Evolutionary conservation across 2,113 vertebrate species (phyloP).

Genomic region (Brienomyrus brachyistius): DNA sequence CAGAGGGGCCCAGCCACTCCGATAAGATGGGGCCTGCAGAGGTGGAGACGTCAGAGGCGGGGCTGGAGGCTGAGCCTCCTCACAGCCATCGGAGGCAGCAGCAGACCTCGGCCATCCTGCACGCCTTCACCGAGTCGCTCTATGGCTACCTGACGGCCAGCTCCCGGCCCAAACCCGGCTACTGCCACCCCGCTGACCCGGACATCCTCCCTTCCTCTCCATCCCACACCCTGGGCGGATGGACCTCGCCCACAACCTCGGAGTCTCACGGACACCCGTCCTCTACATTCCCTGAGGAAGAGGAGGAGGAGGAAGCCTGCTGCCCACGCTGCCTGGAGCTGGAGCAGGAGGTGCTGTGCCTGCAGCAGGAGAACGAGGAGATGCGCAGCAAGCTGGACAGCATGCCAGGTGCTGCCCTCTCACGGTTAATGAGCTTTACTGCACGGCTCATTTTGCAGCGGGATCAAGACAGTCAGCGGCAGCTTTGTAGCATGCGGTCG

Average conservation of each 20-base stretch:
- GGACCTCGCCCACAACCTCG: slow-evolving; percentile 88
- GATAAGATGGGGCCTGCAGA: slow-evolving; percentile 67
- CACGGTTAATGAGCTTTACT: neutral
- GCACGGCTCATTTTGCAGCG: neutral
- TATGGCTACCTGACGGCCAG: slow-evolving; percentile 90
- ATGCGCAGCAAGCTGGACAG: slow-evolving; percentile 87
- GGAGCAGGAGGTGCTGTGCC: slow-evolving; percentile 92
- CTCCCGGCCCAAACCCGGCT: slow-evolving; percentile 72
- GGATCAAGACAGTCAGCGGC: neutral
- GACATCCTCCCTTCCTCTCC: slow-evolving; percentile 75
- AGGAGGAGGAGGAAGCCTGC: slow-evolving; percentile 85
- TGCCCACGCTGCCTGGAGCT: slow-evolving; percentile 92
- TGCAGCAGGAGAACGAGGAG: slow-evolving; percentile 97
- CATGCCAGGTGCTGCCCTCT: slow-evolving; percentile 72
- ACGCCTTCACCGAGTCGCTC: slow-evolving; percentile 93
- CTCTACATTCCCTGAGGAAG: slow-evolving; percentile 86
- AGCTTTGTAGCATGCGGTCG: neutral
- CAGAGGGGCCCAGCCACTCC: slow-evolving; percentile 62
- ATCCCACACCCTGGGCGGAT: slow-evolving; percentile 80
- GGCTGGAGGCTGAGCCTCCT: slow-evolving; percentile 72
- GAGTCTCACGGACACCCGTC: slow-evolving; percentile 96
- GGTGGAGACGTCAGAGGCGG: slow-evolving; percentile 70
- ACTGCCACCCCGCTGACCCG: slow-evolving; percentile 66
- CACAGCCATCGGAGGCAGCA: slow-evolving; percentile 83
- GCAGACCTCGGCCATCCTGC: slow-evolving; percentile 86